A percentile compares a stretch with the other conserved stretches of the same genome.
Evolutionary conservation across 2,888 invertebrate genomes (phyloP).

Genomic region (Drosophila vallismaia): DNA sequence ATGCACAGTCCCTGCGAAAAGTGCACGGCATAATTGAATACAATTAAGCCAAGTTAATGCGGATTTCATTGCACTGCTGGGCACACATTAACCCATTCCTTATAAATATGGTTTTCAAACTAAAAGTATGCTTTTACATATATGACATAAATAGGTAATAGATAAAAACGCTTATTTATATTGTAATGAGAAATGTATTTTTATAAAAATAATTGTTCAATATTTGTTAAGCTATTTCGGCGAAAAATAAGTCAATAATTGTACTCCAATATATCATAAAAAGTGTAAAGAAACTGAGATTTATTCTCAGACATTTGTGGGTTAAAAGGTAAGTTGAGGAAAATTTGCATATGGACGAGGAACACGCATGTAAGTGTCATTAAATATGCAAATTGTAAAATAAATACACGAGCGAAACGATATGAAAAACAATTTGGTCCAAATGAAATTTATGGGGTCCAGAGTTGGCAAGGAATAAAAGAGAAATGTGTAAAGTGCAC

Average conservation of each 20-base stretch:
- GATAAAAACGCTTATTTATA: too few species aligned
- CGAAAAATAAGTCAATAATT: not conserved
- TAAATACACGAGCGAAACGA: conserved; percentile 53
- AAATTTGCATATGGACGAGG: conserved; percentile 67
- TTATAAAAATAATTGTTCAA: too few species aligned
- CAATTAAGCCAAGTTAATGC: conserved; percentile 80
- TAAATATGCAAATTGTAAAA: conserved; percentile 80
- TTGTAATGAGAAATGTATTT: too few species aligned
- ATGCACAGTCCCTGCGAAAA: conserved; percentile 23
- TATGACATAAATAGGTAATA: too few species aligned
- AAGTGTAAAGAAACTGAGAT: not conserved
- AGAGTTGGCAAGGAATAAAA: conserved; percentile 55
- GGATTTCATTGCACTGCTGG: conserved; percentile 56
- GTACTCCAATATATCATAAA: not conserved
- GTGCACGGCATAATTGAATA: conserved; percentile 78
- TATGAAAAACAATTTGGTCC: conserved; percentile 63
- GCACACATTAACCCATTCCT: conserved; percentile 11
- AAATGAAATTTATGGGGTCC: conserved; percentile 76
- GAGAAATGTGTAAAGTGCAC: conserved; percentile 77
- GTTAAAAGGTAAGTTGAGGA: conserved; percentile 30
- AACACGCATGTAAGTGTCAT: conserved; percentile 69
- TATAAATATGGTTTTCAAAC: too few species aligned
- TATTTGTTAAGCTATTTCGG: too few species aligned
- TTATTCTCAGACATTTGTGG: conserved; percentile 1
- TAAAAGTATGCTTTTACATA: too few species aligned